phyloP scores from a whole-genome alignment of 1,140 invertebrate species.

The Mylabris phalerata region DNA sequence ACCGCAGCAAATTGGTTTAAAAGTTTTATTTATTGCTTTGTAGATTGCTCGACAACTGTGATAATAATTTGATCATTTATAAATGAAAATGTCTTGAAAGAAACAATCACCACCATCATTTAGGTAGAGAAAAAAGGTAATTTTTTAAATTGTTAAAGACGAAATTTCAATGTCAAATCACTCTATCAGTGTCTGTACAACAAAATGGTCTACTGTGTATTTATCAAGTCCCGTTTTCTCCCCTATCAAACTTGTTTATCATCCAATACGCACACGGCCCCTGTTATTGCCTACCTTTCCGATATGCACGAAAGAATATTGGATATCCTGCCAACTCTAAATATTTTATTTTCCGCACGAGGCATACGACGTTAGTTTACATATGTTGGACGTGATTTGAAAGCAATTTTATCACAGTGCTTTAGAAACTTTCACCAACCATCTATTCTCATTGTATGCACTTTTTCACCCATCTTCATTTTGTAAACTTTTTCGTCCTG shows the following conservation, averaged over 20 bases:
- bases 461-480: neutral
- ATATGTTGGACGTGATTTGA: constrained; percentile 36
- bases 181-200: too few relatives aligned
- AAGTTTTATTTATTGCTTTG: too few relatives aligned
- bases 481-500: constrained; percentile 10
- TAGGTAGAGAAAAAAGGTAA: too few relatives aligned
- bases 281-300: constrained; percentile 33
- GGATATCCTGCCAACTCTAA: constrained; percentile 33
- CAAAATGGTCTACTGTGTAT: too few relatives aligned
- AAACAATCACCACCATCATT: too few relatives aligned
- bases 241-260: constrained; percentile 19
- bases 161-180: too few relatives aligned
- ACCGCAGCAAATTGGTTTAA: too few relatives aligned
- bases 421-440: neutral
- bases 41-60: too few relatives aligned
- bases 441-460: neutral
- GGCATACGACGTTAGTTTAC: constrained; percentile 33
- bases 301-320: constrained; percentile 32
- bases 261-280: constrained; percentile 24
- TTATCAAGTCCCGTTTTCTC: neutral
- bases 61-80: too few relatives aligned
- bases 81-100: too few relatives aligned
- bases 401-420: constrained; percentile 26
- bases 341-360: constrained; percentile 32
- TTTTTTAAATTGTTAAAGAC: too few relatives aligned